Percentiles rank a stretch among this genome's conserved stretches.
phyloP scores from a whole-genome alignment of 1,140 invertebrate species.

The Nylanderia fulva region DNA sequence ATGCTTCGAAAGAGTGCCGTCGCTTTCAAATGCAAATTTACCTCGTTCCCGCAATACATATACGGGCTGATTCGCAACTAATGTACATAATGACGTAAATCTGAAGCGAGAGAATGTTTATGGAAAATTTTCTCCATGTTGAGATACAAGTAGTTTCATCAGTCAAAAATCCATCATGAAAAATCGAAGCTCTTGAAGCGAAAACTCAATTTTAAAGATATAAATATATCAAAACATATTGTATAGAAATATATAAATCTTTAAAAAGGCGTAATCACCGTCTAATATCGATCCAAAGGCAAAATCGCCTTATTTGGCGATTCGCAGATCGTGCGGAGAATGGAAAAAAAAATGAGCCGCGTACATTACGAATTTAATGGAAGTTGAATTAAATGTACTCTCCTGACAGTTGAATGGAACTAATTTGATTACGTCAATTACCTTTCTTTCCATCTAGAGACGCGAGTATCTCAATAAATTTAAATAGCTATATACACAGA shows the following conservation, averaged over 20 bases:
- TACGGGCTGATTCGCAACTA: slow-evolving; percentile 34
- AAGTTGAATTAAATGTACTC: slow-evolving; percentile 51
- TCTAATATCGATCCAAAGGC: background rate
- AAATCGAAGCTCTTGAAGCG: background rate
- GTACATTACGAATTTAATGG: slow-evolving; percentile 41
- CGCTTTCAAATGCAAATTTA: slow-evolving; percentile 75
- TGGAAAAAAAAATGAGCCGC: slow-evolving; percentile 9
- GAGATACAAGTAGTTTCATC: background rate
- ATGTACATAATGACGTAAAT: background rate
- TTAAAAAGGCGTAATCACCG: too few relatives aligned
- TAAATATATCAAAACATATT: background rate
- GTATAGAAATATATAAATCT: too few relatives aligned
- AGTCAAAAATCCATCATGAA: background rate
- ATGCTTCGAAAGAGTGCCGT: slow-evolving; percentile 35
- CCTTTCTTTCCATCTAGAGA: slow-evolving; percentile 35
- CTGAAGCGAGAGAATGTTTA: background rate
- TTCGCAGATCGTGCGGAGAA: slow-evolving; percentile 8
- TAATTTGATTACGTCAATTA: slow-evolving; percentile 71
- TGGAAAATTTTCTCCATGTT: background rate
- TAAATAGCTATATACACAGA: slow-evolving; percentile 52
- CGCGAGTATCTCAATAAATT: slow-evolving; percentile 64
- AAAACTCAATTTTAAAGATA: background rate
- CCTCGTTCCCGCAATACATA: slow-evolving; percentile 5
- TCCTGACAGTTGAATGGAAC: slow-evolving; percentile 32
- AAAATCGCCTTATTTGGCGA: slow-evolving; percentile 49